A percentile compares a stretch with the other conserved stretches of the same genome.
Conservation (phyloP, 1,140 invertebrate species). For the Aradophagus sp. region DNA sequence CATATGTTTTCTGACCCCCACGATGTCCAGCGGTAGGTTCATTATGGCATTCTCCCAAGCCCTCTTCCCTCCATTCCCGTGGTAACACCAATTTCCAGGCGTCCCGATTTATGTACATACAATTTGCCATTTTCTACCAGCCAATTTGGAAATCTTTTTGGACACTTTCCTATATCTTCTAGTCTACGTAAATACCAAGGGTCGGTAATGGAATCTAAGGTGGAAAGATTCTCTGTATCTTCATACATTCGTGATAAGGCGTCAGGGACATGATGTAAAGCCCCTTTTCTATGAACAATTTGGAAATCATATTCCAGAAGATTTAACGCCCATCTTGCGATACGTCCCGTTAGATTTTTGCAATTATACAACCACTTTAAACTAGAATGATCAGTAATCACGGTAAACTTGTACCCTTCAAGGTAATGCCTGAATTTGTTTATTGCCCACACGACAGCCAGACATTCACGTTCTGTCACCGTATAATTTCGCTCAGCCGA, state of each 20-base stretch:
- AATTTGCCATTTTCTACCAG: conserved; percentile 15
- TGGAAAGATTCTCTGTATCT: not conserved
- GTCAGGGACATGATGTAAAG: conserved; percentile 64
- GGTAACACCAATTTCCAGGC: conserved; percentile 1
- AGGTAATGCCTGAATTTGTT: not conserved
- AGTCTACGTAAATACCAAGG: not conserved
- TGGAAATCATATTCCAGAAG: conserved; percentile 55
- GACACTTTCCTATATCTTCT: not conserved
- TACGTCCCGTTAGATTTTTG: conserved; percentile 57
- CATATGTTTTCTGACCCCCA: conserved; percentile 5
- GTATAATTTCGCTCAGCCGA: not conserved
- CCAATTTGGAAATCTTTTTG: conserved; percentile 24
- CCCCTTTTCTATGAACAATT: conserved; percentile 68
- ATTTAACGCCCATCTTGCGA: conserved; percentile 62
- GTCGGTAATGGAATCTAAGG: not conserved
- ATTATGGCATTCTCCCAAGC: conserved; percentile 1
- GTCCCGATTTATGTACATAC: not conserved
- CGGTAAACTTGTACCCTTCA: not conserved
- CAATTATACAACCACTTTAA: conserved; percentile 8
- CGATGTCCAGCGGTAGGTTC: conserved; percentile 5
- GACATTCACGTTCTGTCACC: not conserved
- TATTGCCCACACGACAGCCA: not conserved
- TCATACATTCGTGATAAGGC: conserved; percentile 55
- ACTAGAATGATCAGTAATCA: conserved; percentile 9
- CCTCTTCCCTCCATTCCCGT: not conserved